phyloP scores from a whole-genome alignment of 23 tunicate genomes.

The Pegea sp. region DNA sequence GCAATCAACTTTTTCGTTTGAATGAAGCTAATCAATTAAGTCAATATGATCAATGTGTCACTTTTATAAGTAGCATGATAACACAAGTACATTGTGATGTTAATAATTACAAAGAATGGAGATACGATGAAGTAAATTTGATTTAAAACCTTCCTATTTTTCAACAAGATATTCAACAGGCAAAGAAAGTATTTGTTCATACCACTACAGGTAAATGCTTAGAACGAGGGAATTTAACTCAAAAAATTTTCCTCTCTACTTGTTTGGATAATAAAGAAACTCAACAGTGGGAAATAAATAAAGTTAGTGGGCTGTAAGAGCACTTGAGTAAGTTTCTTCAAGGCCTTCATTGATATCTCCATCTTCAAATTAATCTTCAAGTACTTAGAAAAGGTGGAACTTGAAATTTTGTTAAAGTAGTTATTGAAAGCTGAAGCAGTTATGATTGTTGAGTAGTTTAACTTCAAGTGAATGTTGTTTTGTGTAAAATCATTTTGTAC shows the following conservation, averaged over 20 bases:
- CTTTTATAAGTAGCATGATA: constrained; percentile 11
- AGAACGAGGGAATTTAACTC: constrained; percentile 48
- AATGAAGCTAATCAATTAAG: constrained; percentile 70
- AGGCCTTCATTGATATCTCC: no score
- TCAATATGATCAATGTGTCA: constrained; percentile 94
- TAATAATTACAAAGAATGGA: constrained; percentile 51
- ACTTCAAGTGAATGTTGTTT: no score
- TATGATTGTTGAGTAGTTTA: no score
- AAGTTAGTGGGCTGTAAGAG: no score
- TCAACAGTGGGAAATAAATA: constrained; percentile 80
- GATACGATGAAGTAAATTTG: constrained; percentile 25
- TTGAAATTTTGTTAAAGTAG: no score
- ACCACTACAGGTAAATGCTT: constrained; percentile 36
- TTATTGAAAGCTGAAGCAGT: no score
- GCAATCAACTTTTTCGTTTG: constrained; percentile 89
- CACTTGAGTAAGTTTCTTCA: no score
- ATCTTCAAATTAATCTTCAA: no score
- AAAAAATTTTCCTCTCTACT: constrained; percentile 41
- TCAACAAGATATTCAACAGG: constrained; percentile 16
- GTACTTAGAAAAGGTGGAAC: no score
- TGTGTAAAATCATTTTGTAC: no score
- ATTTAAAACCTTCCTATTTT: not conserved
- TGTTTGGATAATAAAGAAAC: constrained; percentile 38
- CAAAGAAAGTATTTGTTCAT: constrained; percentile 19
- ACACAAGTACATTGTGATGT: constrained; percentile 74